Evolutionary conservation across 2,113 vertebrate genomes (phyloP), one percentile per base, ranked within the genome.

Genomic region (Scartelaos histophorus): DNA sequence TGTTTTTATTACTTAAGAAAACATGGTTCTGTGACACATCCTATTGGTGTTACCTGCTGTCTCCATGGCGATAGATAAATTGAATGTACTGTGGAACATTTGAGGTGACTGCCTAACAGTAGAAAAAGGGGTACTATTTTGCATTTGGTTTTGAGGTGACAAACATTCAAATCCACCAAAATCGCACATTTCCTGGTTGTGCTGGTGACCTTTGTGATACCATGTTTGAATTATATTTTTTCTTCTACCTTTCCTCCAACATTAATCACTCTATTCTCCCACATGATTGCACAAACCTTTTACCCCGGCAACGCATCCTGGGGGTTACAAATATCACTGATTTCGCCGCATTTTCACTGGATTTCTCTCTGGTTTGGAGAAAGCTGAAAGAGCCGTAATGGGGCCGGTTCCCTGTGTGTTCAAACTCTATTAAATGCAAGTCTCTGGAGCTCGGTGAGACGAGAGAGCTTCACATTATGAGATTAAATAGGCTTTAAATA

Each of bases 341-440:
- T 64, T 64, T 43, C 17, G 9, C 61, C 43, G 61, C 61, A 7
- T 64, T 38, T 64, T 7, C 15, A 34, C 16, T 19, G 0, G 19
- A 11, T 35, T 61, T 34, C 25, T 61, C 7, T 25, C 15, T 17
- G 24, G 60, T 64, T 11, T 19, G 69, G 49, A 15, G 10, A 67
- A 24, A 57, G 56, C 2, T 0, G 61, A 54, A 43, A 54, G 58
- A 67, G 64, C 62, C 17, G 77, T 81, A 79, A 75, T 58, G 70
- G 67, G 72, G 84, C 73, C 13, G 47, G 21, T 22, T 60, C 74
- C 77, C 75, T 38, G 73, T 3, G 67, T 46, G 66, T 22, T 67
- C 54, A 65, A 68, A 71, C 78, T 5, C 78, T 78, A 78, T 83
- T 83, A 79, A 53, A 80, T 24, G 66, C 7, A 6, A 43, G 69